Evolutionary conservation across 2,797 vertebrate genomes (phyloP).

Genomic region (Thalassophryne amazonica): DNA sequence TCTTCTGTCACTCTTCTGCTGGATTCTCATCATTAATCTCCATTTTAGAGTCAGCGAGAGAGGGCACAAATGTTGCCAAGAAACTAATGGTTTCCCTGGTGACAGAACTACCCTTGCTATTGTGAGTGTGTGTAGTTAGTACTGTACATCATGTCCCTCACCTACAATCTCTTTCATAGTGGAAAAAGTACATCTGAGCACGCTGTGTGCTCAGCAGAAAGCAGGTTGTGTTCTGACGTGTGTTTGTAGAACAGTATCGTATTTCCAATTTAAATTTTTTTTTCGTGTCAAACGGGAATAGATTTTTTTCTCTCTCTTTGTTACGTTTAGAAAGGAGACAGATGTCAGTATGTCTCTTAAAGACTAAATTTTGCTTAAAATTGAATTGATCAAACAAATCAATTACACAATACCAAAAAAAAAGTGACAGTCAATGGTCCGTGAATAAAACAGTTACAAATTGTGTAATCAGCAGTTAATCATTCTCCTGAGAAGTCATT

Average conservation of each 20-base stretch:
- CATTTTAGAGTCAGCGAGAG: slow-evolving; percentile 74
- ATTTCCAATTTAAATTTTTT: neutral
- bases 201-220: slow-evolving; percentile 20
- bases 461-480: too few species aligned
- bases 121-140: slow-evolving; percentile 75
- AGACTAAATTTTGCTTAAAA: neutral
- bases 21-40: slow-evolving; percentile 84
- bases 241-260: neutral
- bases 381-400: too few species aligned
- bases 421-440: too few species aligned
- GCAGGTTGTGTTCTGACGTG: neutral
- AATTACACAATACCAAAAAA: too few species aligned
- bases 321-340: too few species aligned
- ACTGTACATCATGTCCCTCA: slow-evolving; percentile 61
- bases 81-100: slow-evolving; percentile 91
- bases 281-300: neutral
- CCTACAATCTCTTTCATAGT: slow-evolving; percentile 25
- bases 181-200: slow-evolving; percentile 11
- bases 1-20: slow-evolving; percentile 35
- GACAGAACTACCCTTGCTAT: slow-evolving; percentile 81
- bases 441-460: too few species aligned
- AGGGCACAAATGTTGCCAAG: slow-evolving; percentile 88
- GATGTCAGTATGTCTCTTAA: too few species aligned
- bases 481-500: slow-evolving; percentile 6
- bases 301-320: too few species aligned